Evolutionary conservation across 2,113 vertebrate genomes (phyloP), one percentile per base, ranked within the genome.

Genomic region (Tyrannus savana): DNA sequence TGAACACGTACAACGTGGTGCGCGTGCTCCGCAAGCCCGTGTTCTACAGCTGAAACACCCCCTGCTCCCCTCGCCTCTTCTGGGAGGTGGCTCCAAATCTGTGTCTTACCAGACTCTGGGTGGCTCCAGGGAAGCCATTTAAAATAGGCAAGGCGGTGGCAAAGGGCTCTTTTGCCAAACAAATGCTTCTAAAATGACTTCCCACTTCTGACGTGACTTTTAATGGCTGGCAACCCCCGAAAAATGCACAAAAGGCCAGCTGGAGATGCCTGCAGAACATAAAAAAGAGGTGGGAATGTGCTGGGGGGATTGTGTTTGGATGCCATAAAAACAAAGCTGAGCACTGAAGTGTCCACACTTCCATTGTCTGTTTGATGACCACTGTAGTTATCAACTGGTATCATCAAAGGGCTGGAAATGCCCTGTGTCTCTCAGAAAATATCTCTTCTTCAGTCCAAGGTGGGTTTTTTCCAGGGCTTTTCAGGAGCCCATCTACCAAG

Each of bases 1-100:
- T 99, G 44, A 99, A 99, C 98, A 99, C 99, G 0, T 99, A 99
- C 94, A 98, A 96, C 4, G 98, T 99, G 27, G 88, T 98, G 55
- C 97, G 98, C 17, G 98, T 99, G 19, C 92, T 67, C 31, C 97
- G 78, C 23, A 98, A 97, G 84, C 99, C 98, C 0, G 81, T 95
- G 6, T 99, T 99, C 92, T 96, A 97, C 31, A 96, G 86, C 52
- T 98, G 93, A 89, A 89, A 41, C 24, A 4, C 12, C 19, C 44
- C 10, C 30, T 59, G 50, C 92, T 42, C 71, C 16, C 64, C 69
- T 60, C 89, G 64, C 96, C 80, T 4, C 81, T 73, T 55, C 87
- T 60, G 56, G 78, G 50, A 47, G 14, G 28, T 63, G 84, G 14
- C n/a, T 95, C 82, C 33, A 1, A 25, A 64, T 59, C 33, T 25